A percentile compares a stretch with the other conserved stretches of the same genome.
Conservation (phyloP, 2,888 invertebrate species). For the Podabrus alpinus region DNA sequence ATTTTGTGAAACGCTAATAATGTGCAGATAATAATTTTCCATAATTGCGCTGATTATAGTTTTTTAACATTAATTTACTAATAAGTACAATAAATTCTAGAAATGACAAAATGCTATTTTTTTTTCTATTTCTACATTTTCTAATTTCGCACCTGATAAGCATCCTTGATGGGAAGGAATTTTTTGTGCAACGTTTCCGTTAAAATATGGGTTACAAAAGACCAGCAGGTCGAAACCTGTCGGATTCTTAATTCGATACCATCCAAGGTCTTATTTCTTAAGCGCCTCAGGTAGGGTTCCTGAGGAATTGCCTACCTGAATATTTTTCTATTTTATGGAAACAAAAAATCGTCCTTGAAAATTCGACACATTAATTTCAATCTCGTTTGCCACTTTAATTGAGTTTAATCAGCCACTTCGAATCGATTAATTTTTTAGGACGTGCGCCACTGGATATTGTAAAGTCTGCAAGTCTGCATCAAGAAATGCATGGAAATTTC, state of each 20-base stretch:
- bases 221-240: neutral
- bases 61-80: too few relatives aligned
- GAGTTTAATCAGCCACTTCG: neutral
- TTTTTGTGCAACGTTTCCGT: neutral
- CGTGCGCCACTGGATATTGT: slow-evolving; percentile 9
- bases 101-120: neutral
- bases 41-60: neutral
- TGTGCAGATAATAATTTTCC: neutral
- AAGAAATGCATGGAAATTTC: slow-evolving; percentile 25
- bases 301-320: neutral
- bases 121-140: neutral
- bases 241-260: neutral
- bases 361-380: neutral
- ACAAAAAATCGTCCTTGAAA: neutral
- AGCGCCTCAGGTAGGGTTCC: neutral
- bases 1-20: neutral
- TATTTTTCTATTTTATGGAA: neutral
- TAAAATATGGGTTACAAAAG: neutral
- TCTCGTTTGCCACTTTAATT: neutral
- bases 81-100: neutral
- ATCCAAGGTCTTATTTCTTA: neutral
- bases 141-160: neutral
- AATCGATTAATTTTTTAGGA: neutral
- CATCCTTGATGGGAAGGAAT: neutral
- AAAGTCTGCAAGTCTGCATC: slow-evolving; percentile 2